Base-by-base conservation (phyloP, 2,888 invertebrate species). In the Notodonta dromedarius region DNA sequence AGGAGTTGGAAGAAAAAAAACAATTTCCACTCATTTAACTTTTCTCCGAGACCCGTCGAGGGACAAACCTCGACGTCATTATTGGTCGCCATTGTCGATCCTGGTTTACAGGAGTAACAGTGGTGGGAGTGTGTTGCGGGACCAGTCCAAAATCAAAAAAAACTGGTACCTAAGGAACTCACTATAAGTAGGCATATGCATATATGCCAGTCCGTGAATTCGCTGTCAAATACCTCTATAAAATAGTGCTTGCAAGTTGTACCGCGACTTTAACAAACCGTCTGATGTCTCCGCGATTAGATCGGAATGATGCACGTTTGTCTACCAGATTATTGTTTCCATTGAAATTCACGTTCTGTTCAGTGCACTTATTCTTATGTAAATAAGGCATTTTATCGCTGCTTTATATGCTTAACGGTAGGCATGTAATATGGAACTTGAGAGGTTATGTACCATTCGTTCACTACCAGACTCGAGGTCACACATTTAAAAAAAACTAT, bases 141-240 rank as follows among this genome's bases (percentile, higher is more conserved):
- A 24, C 24, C 24, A 24, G 2, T 24, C 24, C 24, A 24, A 24
- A 24, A 24, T n/a, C 1, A 24, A 24, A 24, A 24, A 24, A 24
- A 24, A 24, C 24, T 24, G 24, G 24, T 24, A n/a, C n/a, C n/a
- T n/a, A 24, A 24, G 24, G 24, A 24, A 24, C 24, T 24, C 24
- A 24, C 24, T 24, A 24, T 24, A 24, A 24, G 24, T 24, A 35
- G 35, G 35, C 11, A 42, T 4, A 11, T 42, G 42, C 42, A 46
- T 4, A 0, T 51, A 8, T 51, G 7, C 32, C 12, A 4, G 53
- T 53, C 35, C 13, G 9, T 35, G 13, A 53, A 0, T 5, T 35
- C n/a, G 12, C 53, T 35, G 53, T 53, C 53, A 35, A 32, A 53
- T 53, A 53, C 35, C 53, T 53, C 35, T 12, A 35, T 53, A n/a